Evolutionary conservation across 1,140 invertebrate genomes (phyloP), one percentile per base, ranked within the genome.

Genomic region (Bactericera cockerelli): DNA sequence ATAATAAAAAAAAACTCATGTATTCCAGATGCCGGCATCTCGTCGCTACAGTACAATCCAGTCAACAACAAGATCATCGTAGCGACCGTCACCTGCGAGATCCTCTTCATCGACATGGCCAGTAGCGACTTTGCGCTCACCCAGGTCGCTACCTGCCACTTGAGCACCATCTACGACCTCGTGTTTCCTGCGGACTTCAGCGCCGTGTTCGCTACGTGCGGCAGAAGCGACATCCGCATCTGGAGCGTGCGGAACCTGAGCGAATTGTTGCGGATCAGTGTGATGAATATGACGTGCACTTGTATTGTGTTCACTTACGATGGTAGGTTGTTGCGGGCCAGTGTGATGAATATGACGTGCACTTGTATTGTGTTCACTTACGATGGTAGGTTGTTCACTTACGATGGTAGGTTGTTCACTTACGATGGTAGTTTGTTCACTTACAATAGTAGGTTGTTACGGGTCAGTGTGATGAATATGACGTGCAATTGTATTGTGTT

Each of bases 251-350:
- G 75, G 24, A 81, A 80, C 0, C 81, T 81, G 60, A 80, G 82
- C 67, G 91, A 94, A 75, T 70, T 92, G 55, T 74, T 92, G 0
- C 76, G 91, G 31, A 88, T 93, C 58, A 79, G 79, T 59, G 83
- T 94, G 2, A 80, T 82, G 4, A 94, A 94, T 73, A 91, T 92
- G 69, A 80, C 80, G 10, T 94, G 89, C 67, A 83, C 86, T 14
- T 77, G 80, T 49, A 69, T 94, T 13, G 76, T 80, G 10, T 89
- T 94, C 68, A 75, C 84, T 1, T 73, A 76, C 31, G 84, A 93
- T 70, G 90, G 90, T 38, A 82, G 81, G 66, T 80, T 79, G 56
- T 74, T 92, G 0, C 76, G 91, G 28, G 88, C 93, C 58, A 79
- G 79, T 59, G 83, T 94, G 2, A 80, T 82, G 4, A 94, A 94